These are phyloP conservation scores for Stomatorhinus walkeri DNA, from an alignment of 2,797 vertebrate species.

Conservation along the genomic window DNA sequence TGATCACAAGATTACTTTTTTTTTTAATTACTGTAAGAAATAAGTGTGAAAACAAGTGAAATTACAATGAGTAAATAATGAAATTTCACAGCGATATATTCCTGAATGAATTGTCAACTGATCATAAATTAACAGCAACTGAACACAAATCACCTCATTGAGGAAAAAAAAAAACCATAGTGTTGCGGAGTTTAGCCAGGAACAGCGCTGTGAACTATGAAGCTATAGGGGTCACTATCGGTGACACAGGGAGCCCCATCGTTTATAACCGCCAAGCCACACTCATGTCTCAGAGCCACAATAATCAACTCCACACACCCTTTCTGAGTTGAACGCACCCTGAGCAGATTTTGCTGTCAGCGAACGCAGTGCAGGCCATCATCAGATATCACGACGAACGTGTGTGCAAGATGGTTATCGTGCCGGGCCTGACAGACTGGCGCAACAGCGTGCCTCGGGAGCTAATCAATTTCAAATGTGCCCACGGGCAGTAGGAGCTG, in stretches of 20 bases:
- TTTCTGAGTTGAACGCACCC: background rate
- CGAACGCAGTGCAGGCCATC: background rate
- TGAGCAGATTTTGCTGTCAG: background rate
- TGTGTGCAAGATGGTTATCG: background rate
- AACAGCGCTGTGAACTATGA: background rate
- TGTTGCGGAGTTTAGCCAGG: background rate
- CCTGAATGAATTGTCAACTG: slow-evolving; percentile 12
- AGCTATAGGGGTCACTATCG: background rate
- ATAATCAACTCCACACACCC: slow-evolving; percentile 6
- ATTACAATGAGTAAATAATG: background rate
- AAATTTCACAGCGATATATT: slow-evolving; percentile 15
- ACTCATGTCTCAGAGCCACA: background rate
- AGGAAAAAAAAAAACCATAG: background rate
- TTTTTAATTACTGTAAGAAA: too few relatives aligned
- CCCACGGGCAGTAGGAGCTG: background rate
- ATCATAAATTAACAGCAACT: slow-evolving; percentile 7
- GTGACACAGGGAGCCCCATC: background rate
- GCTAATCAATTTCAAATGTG: background rate
- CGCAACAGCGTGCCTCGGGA: background rate
- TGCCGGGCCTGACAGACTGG: background rate
- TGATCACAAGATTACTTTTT: background rate
- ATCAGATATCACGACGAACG: background rate
- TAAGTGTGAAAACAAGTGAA: background rate
- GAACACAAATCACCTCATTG: background rate
- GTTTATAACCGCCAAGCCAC: background rate